Evolutionary conservation across 2,113 vertebrate genomes (phyloP).

Genomic region (Aythya baeri): DNA sequence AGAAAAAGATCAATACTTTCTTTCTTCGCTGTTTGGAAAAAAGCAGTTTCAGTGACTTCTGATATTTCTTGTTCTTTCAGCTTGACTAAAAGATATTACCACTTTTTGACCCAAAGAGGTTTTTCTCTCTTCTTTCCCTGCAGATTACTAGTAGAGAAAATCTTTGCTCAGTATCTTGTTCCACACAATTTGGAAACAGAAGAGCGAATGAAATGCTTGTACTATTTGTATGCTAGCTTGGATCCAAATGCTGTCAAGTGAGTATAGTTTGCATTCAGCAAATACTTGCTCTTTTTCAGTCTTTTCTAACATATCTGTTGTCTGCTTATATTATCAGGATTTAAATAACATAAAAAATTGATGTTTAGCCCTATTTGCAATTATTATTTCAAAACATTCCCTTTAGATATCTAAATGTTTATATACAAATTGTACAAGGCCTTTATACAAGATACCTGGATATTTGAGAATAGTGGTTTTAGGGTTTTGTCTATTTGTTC

Average conservation of each 20-base stretch:
- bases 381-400: background rate
- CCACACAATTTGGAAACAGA: slow-evolving; percentile 98
- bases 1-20: background rate
- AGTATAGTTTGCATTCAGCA: slow-evolving; percentile 72
- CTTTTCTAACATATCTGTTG: background rate
- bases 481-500: background rate
- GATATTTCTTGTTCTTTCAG: background rate
- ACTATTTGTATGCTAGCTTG: slow-evolving; percentile 98
- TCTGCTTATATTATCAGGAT: background rate
- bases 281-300: background rate
- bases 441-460: background rate
- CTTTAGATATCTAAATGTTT: background rate
- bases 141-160: slow-evolving; percentile 97
- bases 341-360: background rate
- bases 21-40: background rate
- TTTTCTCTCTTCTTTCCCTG: slow-evolving; percentile 39
- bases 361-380: background rate
- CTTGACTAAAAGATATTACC: background rate
- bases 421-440: rapidly evolving
- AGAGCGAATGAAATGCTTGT: slow-evolving; percentile 99
- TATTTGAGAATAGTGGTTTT: background rate
- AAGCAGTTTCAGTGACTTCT: background rate
- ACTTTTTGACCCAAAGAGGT: background rate
- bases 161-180: slow-evolving; percentile 98
- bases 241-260: slow-evolving; percentile 99